Evolutionary conservation across 2,888 invertebrate genomes (phyloP), one percentile per base, ranked within the genome.

Genomic region (Agrotis exclamationis): DNA sequence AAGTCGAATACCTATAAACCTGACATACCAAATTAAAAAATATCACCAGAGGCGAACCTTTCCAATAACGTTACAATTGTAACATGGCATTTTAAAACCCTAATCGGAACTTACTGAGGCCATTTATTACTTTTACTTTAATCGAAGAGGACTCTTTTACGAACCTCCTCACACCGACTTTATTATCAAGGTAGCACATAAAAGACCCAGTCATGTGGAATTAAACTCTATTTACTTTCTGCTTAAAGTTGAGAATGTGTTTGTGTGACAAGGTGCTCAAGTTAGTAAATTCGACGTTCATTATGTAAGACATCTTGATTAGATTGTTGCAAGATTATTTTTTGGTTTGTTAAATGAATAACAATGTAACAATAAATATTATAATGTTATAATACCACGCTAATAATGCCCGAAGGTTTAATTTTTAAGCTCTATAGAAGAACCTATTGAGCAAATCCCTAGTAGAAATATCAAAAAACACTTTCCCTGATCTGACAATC

Each of bases 101-200:
- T 85, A 87, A 89, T 89, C 80, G 85, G 83, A 84, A 86, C 84
- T 85, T 84, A 87, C 80, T 76, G 71, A 76, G 67, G 70, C 80
- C 86, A 88, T 91, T 90, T 88, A 88, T 91, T 83, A 89, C 88
- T 85, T 85, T 87, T 80, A 80, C 82, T 85, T 88, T 89, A 89
- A 90, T 91, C 89, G 90, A 87, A 89, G 76, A 84, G 84, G 85
- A 89, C 82, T 86, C 84, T 84, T 85, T 88, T 84, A 87, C 76
- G 83, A 76, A 83, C 79, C 87, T 87, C 87, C 85, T 89, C 91
- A 87, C 86, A 84, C 79, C 74, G 76, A 82, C 85, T 90, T 90
- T 90, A 91, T 86, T 83, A 79, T 85, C 77, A 87, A 87, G 87
- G 87, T 89, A 85, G 80, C 76, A 81, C 82, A 86, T 85, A 85